These are phyloP conservation scores for Gallirallus australis DNA, from an alignment of 2,797 vertebrate species.

Conservation along the genomic window DNA sequence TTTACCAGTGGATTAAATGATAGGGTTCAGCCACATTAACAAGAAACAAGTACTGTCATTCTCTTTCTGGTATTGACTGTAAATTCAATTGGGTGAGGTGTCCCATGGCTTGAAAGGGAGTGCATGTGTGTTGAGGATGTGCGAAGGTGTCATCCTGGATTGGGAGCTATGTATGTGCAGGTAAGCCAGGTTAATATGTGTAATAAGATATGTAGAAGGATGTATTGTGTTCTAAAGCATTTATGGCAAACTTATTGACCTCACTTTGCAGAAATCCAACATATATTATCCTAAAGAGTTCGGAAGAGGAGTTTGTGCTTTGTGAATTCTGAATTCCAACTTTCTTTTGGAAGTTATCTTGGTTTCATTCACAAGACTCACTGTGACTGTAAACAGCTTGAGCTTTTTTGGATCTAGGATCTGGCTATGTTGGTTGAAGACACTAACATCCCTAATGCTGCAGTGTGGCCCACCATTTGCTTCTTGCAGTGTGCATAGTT, in stretches of 20 bases:
- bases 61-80: neutral
- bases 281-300: rapidly evolving
- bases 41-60: neutral
- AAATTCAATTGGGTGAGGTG: neutral
- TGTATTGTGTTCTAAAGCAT: neutral
- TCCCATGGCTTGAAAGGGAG: neutral
- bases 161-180: neutral
- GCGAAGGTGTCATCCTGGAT: neutral
- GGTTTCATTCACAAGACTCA: neutral
- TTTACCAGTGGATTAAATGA: neutral
- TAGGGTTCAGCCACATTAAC: neutral
- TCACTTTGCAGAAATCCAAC: neutral
- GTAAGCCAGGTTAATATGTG: neutral
- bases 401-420: neutral
- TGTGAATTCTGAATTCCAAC: neutral
- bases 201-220: neutral
- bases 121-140: neutral
- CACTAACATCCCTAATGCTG: neutral
- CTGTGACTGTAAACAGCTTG: neutral
- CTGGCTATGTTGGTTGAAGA: neutral
- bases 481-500: neutral
- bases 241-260: neutral
- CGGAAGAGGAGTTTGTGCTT: neutral
- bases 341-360: neutral
- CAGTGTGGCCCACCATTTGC: neutral